Conservation (phyloP, 2,797 vertebrate genomes). For the Sebastes steindachneri region DNA sequence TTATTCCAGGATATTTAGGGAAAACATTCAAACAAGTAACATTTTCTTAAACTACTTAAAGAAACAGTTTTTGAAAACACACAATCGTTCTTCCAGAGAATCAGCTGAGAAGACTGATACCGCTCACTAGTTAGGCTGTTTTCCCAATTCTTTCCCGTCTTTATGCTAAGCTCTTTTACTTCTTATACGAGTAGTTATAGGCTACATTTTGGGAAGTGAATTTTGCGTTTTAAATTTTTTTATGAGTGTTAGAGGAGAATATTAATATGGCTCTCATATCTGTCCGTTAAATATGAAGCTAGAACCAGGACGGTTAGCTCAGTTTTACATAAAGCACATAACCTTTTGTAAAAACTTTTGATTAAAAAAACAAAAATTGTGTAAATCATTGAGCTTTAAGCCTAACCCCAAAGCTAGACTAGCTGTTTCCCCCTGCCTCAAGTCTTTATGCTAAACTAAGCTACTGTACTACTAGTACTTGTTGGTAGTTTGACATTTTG, state of each 20-base stretch:
- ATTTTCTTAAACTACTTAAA: not conserved
- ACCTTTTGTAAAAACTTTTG: too few relatives aligned
- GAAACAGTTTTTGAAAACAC: not conserved
- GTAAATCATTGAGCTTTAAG: not conserved
- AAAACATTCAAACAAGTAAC: not conserved
- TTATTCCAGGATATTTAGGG: not conserved
- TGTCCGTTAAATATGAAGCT: too few relatives aligned
- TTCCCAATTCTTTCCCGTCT: not conserved
- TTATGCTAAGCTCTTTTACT: too few relatives aligned
- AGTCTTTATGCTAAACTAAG: not conserved
- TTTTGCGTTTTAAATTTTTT: fast-evolving
- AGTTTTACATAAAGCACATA: too few relatives aligned
- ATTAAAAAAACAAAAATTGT: too few relatives aligned
- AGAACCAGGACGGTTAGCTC: fast-evolving
- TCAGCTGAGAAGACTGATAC: not conserved
- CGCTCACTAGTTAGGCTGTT: not conserved
- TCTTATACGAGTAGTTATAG: too few relatives aligned
- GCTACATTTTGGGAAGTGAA: too few relatives aligned
- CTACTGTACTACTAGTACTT: not conserved
- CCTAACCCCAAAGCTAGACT: not conserved
- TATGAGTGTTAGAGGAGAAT: too few relatives aligned
- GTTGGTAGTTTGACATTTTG: not conserved
- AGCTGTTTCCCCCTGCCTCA: not conserved
- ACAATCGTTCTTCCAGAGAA: not conserved
- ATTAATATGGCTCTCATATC: too few relatives aligned